Conservation (phyloP, 2,113 vertebrate genomes). For the Cottus gobio region DNA sequence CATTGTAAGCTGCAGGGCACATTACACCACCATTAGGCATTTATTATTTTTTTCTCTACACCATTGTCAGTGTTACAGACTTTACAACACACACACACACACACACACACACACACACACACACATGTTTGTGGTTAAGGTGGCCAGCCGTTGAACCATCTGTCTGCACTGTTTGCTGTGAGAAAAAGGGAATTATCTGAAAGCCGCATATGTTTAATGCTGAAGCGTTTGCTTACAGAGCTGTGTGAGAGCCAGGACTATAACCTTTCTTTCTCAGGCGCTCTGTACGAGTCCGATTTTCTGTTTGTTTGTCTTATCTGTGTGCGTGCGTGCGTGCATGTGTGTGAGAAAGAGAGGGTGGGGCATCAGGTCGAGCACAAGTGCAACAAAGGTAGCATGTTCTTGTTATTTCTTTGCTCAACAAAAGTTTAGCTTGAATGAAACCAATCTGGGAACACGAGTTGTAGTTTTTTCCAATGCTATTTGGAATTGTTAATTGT, state of each 20-base stretch:
- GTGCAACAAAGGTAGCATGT: not conserved
- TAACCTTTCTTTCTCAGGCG: not conserved
- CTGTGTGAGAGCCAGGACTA: not conserved
- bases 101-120: slow-evolving; percentile 14
- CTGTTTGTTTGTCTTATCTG: not conserved
- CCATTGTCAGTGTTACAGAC: not conserved
- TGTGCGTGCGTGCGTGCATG: not conserved
- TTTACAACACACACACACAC: not conserved
- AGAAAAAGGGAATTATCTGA: slow-evolving; percentile 19
- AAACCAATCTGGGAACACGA: not conserved
- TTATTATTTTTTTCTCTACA: not conserved
- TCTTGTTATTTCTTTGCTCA: not conserved
- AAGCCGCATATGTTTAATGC: slow-evolving; percentile 8
- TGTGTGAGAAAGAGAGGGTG: not conserved
- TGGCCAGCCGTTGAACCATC: slow-evolving; percentile 30
- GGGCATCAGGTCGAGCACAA: not conserved
- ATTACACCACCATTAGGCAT: not conserved
- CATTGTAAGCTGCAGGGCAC: not conserved
- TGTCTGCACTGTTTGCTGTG: slow-evolving; percentile 21
- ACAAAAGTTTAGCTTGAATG: not conserved
- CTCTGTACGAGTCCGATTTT: not conserved
- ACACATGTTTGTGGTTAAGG: slow-evolving; percentile 5
- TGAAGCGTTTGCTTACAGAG: not conserved
- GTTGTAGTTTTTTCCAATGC: not conserved
- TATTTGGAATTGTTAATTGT: not conserved